Evolutionary conservation across 1,140 invertebrate species (phyloP), one percentile per base, ranked within the genome.

Genomic region (Lepidostoma basale): DNA sequence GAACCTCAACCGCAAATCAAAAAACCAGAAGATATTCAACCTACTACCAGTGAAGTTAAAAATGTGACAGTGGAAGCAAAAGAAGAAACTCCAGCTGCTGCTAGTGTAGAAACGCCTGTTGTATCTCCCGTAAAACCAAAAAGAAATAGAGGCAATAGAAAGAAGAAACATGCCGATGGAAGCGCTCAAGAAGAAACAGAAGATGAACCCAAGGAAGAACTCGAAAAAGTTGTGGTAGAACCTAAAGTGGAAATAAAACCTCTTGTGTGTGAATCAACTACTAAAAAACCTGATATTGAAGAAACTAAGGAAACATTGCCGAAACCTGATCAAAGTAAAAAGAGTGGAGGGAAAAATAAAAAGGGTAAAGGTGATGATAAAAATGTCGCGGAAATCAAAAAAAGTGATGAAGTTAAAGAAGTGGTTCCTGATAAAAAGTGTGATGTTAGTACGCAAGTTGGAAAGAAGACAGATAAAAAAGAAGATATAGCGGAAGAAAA

Each of bases 111-210:
- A 52, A 56, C 62, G 47, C 12, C 25, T 9, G 56, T 6, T 6
- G 44, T 12, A 14, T 0, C 59, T 30, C 70, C 70, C 25, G 62
- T 68, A 1, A 72, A 72, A 30, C 70, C 70, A 8, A 72, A 72
- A 47, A 60, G 70, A 33, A 40, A 72, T 54, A 20, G 70, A 25
- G 59, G 59, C 14, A 72, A 65, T 23, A 65, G 54, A 28, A 72
- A 66, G 16, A 72, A 68, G 26, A 68, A 72, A 22, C 52, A 69
- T 39, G 26, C 12, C 4, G 62, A 58, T 30, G 36, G 45, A 36
- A 12, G 26, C 18, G 52, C 5, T 8, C 16, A 36, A 26, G 59
- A 42, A 25, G 64, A 10, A 1, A 22, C 10, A 47, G 58, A 71
- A 23, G 54, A 45, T 4, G 47, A 56, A 25, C 14, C 42, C 1